phyloP scores from a whole-genome alignment of 2,797 vertebrate genomes.

The Anableps anableps region DNA sequence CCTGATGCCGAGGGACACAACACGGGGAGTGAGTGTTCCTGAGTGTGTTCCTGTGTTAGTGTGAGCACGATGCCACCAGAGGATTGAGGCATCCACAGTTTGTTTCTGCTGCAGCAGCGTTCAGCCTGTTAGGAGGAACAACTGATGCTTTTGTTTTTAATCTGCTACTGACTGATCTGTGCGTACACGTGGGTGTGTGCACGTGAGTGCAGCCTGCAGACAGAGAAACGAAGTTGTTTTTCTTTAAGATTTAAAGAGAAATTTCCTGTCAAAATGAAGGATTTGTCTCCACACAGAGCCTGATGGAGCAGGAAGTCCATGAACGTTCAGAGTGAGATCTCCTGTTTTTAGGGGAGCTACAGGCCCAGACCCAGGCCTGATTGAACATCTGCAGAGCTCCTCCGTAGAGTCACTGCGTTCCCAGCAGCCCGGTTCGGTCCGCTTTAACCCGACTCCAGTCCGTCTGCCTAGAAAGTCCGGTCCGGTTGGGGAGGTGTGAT shows the following conservation, averaged over 20 bases:
- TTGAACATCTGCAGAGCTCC: background rate
- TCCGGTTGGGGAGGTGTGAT: no score
- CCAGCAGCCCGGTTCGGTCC: no score
- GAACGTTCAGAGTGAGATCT: background rate
- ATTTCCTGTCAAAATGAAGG: background rate
- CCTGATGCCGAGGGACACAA: slow-evolving; percentile 19
- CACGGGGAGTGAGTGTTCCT: slow-evolving; percentile 5
- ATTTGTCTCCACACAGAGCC: background rate
- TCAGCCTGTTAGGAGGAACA: background rate
- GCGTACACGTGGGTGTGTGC: slow-evolving; percentile 12
- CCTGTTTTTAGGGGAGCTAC: background rate
- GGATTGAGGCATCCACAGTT: background rate
- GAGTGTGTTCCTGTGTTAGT: background rate
- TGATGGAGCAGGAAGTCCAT: background rate
- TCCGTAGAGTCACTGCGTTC: no score
- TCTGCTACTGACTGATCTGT: background rate
- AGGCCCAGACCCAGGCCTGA: background rate
- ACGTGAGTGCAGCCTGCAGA: background rate
- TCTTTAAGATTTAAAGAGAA: background rate
- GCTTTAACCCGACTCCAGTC: no score
- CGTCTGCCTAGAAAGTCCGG: no score
- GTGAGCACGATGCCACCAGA: background rate
- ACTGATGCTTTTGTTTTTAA: background rate
- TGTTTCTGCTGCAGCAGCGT: background rate
- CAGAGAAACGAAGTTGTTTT: background rate